Evolutionary conservation across 2,113 vertebrate genomes (phyloP).

Genomic region (Onychorhynchus coronatus): DNA sequence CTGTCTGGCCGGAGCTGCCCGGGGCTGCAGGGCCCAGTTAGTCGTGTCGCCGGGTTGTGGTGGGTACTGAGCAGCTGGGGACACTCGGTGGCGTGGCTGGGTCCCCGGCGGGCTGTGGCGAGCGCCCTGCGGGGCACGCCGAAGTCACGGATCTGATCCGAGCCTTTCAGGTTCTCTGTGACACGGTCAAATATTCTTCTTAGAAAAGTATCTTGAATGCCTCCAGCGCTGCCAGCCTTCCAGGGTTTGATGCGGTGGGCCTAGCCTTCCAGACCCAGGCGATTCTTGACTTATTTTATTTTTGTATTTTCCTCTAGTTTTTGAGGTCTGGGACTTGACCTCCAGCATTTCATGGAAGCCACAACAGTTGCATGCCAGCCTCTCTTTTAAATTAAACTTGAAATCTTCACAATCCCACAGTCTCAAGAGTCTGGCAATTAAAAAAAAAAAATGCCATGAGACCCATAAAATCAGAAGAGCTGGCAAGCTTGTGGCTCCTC

Average conservation of each 20-base stretch:
- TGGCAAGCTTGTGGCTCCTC: not conserved
- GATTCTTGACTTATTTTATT: not conserved
- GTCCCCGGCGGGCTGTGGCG: no score
- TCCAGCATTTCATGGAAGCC: constrained; percentile 6
- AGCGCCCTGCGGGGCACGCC: no score
- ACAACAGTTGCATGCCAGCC: not conserved
- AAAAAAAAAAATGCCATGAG: not conserved
- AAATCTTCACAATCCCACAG: not conserved
- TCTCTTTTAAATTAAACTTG: not conserved
- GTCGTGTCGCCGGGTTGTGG: no score
- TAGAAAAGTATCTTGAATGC: not conserved
- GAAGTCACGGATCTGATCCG: rapidly evolving
- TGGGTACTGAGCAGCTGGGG: no score
- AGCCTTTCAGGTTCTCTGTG: not conserved
- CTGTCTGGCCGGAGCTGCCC: rapidly evolving
- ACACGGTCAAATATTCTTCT: not conserved
- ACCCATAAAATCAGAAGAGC: not conserved
- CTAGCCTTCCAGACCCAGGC: not conserved
- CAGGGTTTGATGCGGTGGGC: not conserved
- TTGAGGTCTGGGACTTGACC: not conserved
- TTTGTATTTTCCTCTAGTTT: not conserved
- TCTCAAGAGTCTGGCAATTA: constrained; percentile 11
- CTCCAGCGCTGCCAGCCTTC: not conserved
- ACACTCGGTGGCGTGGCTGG: no score
- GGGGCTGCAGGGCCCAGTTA: no score